A percentile compares a stretch with the other conserved stretches of the same genome.
Conservation (phyloP, 1,140 invertebrate species). For the Diabrotica virgifera region DNA sequence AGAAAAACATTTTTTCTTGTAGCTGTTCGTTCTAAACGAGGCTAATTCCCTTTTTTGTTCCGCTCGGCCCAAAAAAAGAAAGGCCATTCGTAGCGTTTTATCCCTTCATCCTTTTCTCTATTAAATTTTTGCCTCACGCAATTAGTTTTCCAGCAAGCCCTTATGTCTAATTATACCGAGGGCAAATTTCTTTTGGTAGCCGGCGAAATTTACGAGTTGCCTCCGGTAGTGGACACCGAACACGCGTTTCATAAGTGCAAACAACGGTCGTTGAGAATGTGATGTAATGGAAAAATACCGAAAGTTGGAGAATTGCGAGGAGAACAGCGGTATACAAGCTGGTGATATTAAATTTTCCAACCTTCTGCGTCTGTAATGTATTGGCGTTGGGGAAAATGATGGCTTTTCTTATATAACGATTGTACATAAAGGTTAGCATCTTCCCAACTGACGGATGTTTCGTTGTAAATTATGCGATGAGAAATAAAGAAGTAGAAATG, state of each 20-base stretch:
- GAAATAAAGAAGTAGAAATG: no score
- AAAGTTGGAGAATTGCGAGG: constrained; percentile 41
- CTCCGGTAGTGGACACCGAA: constrained; percentile 32
- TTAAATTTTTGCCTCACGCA: constrained; percentile 11
- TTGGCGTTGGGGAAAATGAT: constrained; percentile 38
- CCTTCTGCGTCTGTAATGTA: constrained; percentile 46
- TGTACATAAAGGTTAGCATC: no score
- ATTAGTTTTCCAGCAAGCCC: constrained; percentile 30
- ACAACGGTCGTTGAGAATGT: constrained; percentile 32
- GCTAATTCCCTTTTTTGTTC: neutral
- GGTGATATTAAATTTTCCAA: constrained; percentile 48
- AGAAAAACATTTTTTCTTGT: no score
- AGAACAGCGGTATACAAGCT: constrained; percentile 42
- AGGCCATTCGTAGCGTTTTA: neutral
- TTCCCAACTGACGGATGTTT: no score
- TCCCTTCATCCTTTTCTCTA: neutral
- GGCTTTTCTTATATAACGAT: constrained; percentile 25
- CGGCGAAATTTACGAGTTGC: constrained; percentile 26
- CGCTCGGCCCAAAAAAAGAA: neutral
- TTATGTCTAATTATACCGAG: constrained; percentile 34
- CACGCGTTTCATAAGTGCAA: constrained; percentile 40
- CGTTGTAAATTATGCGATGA: no score
- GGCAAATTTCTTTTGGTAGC: constrained; percentile 27
- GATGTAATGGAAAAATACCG: constrained; percentile 46
- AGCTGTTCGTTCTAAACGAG: no score